Conservation (phyloP, 2,113 vertebrate species). For the Tichodroma muraria region DNA sequence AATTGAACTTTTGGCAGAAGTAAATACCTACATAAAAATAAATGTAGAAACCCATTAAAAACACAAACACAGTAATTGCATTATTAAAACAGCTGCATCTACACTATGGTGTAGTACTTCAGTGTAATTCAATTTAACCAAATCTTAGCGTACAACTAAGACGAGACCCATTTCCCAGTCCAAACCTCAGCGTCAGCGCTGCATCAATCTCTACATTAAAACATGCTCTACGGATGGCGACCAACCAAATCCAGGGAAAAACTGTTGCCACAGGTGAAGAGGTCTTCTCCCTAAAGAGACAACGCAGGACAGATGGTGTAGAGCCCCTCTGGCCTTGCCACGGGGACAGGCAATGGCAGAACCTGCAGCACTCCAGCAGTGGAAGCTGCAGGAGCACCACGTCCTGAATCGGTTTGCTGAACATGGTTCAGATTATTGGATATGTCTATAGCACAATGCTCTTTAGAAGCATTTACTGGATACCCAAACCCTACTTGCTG, state of each 20-base stretch:
- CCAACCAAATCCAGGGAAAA: conserved; percentile 41
- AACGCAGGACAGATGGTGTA: neutral
- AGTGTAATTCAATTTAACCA: conserved; percentile 24
- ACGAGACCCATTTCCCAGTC: conserved; percentile 3
- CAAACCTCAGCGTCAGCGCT: conserved; percentile 34
- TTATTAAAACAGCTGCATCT: conserved; percentile 32
- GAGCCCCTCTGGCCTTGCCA: neutral
- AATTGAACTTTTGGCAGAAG: conserved; percentile 25
- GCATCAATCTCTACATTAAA: neutral
- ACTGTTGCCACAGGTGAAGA: conserved; percentile 3
- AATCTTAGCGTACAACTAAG: conserved; percentile 23
- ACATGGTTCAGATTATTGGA: conserved; percentile 99
- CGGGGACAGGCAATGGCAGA: neutral
- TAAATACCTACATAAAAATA: conserved; percentile 36
- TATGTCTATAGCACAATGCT: conserved; percentile 96
- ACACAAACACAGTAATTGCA: neutral
- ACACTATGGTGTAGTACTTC: conserved; percentile 53
- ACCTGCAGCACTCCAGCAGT: conserved; percentile 12
- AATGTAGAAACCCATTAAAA: conserved; percentile 44
- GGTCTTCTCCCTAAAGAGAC: neutral
- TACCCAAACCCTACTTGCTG: conserved; percentile 81
- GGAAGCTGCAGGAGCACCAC: conserved; percentile 64
- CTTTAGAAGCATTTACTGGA: conserved; percentile 94
- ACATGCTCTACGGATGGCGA: conserved; percentile 4
- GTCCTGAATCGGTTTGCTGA: conserved; percentile 90